Evolutionary conservation across 2,888 invertebrate species (phyloP), one percentile per base, ranked within the genome.

Genomic region (Tupiocoris notatus): DNA sequence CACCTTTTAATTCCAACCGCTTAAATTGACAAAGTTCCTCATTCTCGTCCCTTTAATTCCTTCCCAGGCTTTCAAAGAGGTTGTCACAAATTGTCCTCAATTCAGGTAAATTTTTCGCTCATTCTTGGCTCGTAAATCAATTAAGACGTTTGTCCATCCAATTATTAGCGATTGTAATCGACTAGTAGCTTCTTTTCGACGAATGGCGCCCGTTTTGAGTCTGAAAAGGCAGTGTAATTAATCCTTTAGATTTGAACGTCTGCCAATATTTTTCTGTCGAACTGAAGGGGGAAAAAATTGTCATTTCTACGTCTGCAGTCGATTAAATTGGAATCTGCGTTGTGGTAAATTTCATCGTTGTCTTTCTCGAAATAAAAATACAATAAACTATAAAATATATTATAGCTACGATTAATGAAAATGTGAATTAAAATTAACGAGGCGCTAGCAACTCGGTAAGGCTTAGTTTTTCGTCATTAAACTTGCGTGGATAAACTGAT

Each of bases 321-420:
- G 39, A 12, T 18, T 21, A 63, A 23, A 24, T 39, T 17, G 62
- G 39, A 39, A 25, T 62, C 62, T 73, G 63, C 61, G 62, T 73
- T 73, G 73, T 73, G 73, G 73, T 63, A 63, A 18, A 21, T 62
- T 62, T 62, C 61, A 58, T 70, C 70, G 56, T 73, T 63, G 73
- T 73, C 73, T 73, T 73, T 73, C 73, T 73, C 62, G 57, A 62
- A 70, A 73, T 71, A 71, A 71, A 39, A 73, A 73, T 39, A 39
- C 63, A 73, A 73, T 73, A 61, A 67, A 67, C 9, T 39, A 39
- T 65, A 16, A 57, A 67, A 54, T 67, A 54, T 24, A 57, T 67
- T 54, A 67, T 20, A 22, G 67, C 56, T 20, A 57, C 18, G 21
- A 16, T 16, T 18, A 57, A 67, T 22, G 2, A 2, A 20, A 57